Percentiles rank a stretch among this genome's conserved stretches.
Conservation (phyloP, 2,113 vertebrate genomes). For the Zosterops japonicus region DNA sequence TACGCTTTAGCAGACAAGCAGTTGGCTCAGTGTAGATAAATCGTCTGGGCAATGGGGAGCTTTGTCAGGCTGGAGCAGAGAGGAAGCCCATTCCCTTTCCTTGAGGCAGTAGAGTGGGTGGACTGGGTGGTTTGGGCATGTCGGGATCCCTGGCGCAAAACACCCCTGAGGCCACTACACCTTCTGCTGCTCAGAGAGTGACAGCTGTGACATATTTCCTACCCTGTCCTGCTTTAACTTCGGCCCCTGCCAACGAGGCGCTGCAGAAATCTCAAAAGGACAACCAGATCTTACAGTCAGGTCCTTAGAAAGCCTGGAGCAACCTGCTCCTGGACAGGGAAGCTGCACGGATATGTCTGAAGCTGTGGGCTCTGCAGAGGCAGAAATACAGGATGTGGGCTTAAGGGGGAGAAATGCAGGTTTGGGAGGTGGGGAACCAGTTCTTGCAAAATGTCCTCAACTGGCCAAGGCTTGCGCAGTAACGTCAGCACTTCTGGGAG, state of each 20-base stretch:
- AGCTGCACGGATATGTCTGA: background rate
- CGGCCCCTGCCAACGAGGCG: background rate
- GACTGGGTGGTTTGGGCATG: background rate
- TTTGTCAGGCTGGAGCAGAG: background rate
- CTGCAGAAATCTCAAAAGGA: background rate
- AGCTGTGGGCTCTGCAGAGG: background rate
- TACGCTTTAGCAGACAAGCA: background rate
- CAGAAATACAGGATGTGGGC: background rate
- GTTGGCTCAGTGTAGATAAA: background rate
- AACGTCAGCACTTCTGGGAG: background rate
- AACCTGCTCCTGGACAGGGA: background rate
- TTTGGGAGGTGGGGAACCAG: background rate
- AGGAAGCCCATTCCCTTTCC: background rate
- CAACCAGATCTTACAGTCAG: background rate
- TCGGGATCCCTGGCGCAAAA: rapidly evolving
- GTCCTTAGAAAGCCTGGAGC: background rate
- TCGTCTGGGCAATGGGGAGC: background rate
- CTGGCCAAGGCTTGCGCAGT: background rate
- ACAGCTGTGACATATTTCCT: background rate
- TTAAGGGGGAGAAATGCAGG: constrained; percentile 4
- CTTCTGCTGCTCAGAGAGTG: background rate
- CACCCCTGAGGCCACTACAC: background rate
- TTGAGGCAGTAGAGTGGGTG: rapidly evolving
- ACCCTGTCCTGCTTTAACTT: background rate
- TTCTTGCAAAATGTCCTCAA: constrained; percentile 19